Percentiles rank a stretch among this genome's conserved stretches.
Conservation (phyloP, 2,888 invertebrate species). For the Pseudococcus viburni region DNA sequence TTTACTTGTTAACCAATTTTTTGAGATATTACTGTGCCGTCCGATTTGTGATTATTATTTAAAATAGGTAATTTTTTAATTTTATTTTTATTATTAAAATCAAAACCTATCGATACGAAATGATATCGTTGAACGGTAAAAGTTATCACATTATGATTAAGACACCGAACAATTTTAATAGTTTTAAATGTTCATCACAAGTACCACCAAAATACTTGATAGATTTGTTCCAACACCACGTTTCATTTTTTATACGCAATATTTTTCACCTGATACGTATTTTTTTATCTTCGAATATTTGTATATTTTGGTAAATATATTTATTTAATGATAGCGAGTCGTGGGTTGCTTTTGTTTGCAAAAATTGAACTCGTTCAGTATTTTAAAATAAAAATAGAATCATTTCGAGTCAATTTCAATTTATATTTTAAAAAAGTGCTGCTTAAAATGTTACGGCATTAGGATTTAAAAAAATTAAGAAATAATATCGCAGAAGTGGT, state of each 20-base stretch:
- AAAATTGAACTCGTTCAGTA: background rate
- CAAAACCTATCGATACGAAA: background rate
- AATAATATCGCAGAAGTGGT: no score
- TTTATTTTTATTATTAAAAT: constrained; percentile 10
- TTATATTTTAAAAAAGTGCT: no score
- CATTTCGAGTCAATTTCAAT: no score
- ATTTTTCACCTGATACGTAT: background rate
- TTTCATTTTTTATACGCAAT: background rate
- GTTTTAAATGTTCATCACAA: background rate
- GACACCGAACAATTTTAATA: background rate
- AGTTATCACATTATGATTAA: constrained; percentile 19
- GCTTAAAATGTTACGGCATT: no score
- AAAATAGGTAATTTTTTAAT: constrained; percentile 12
- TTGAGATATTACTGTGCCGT: constrained; percentile 30
- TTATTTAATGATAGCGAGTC: background rate
- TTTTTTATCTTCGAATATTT: background rate
- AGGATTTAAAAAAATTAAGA: no score
- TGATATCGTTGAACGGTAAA: background rate
- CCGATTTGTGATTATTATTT: constrained; percentile 50
- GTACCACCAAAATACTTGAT: background rate
- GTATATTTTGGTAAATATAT: constrained; percentile 38
- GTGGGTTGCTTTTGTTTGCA: background rate
- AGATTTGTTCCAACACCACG: background rate
- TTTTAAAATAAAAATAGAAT: background rate
- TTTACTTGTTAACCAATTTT: background rate